These are phyloP conservation scores for Cotesia congregata DNA, from an alignment of 2,888 invertebrate species.

Conservation along the genomic window DNA sequence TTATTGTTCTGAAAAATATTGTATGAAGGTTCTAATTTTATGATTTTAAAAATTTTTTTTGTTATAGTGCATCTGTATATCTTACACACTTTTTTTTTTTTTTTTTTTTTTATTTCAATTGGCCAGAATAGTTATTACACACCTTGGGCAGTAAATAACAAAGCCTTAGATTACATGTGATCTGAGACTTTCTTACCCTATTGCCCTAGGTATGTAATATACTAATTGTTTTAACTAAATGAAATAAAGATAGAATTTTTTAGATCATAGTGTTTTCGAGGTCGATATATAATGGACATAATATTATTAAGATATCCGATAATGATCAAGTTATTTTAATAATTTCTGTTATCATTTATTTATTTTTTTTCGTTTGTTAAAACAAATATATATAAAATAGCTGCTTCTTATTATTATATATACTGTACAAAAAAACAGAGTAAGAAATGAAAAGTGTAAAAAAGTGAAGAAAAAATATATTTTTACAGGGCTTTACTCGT, in stretches of 20 bases:
- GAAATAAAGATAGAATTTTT: not conserved
- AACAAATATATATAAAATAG: conserved; percentile 25
- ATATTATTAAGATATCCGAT: not conserved
- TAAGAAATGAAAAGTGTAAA: conserved; percentile 13
- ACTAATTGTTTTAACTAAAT: not conserved
- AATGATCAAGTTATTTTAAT: not conserved
- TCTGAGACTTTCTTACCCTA: too few species aligned
- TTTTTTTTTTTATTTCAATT: too few species aligned
- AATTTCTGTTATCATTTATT: conserved; percentile 19
- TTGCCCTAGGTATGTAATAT: too few species aligned
- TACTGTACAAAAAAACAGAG: conserved; percentile 27
- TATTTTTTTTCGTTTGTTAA: conserved; percentile 30
- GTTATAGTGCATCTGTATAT: too few species aligned
- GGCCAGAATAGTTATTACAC: too few species aligned
- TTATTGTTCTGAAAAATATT: too few species aligned
- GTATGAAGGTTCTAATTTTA: too few species aligned
- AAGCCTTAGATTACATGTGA: too few species aligned
- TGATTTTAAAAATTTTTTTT: too few species aligned
- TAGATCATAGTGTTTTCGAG: not conserved
- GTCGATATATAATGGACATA: not conserved
- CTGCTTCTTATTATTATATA: conserved; percentile 43
- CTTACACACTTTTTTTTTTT: too few species aligned
- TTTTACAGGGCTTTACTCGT: conserved; percentile 69
- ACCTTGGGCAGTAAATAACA: too few species aligned
- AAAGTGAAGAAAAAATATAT: conserved; percentile 41